Percentiles rank a stretch among this genome's conserved stretches.
Evolutionary conservation across 1,140 invertebrate species (phyloP).

Genomic region (Pentalonia nigronervosa): DNA sequence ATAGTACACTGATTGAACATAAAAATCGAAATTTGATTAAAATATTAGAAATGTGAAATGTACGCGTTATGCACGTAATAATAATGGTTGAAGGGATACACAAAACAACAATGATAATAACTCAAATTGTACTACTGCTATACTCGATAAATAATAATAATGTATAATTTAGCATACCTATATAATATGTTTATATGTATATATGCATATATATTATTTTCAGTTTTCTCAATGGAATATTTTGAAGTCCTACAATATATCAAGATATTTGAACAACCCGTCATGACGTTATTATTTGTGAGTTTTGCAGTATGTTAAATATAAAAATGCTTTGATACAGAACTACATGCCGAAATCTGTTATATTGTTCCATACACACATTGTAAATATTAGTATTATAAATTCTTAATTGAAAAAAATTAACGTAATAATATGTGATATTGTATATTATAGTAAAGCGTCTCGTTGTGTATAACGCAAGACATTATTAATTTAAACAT

Average conservation of each 20-base stretch:
- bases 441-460: background rate
- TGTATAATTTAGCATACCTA: background rate
- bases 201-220: background rate
- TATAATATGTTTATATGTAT: background rate
- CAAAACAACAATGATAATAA: background rate
- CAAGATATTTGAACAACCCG: background rate
- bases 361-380: too few species aligned
- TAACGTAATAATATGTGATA: background rate
- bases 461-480: background rate
- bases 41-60: background rate
- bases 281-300: too few species aligned
- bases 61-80: background rate
- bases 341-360: too few species aligned
- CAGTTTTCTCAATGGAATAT: background rate
- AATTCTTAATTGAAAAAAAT: background rate
- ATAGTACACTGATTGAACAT: background rate
- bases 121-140: background rate
- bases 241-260: background rate
- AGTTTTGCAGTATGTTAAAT: background rate
- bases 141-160: background rate
- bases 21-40: slow-evolving; percentile 11
- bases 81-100: background rate
- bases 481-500: background rate
- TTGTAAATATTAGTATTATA: background rate
- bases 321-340: background rate